Conservation (phyloP, 2,888 invertebrate genomes). For the Hypomecis punctinalis region DNA sequence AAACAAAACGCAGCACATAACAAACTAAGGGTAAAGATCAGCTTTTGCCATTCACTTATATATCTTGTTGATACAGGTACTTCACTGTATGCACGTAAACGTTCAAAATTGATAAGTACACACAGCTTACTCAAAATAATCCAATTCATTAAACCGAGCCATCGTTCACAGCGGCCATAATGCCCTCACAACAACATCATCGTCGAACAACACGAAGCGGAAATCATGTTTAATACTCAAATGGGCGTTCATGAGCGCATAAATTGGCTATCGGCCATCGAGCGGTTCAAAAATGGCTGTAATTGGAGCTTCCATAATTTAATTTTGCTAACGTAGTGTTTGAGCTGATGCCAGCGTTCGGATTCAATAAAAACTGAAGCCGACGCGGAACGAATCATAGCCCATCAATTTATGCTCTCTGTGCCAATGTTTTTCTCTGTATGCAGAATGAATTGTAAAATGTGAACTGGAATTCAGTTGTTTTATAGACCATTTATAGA, state of each 20-base stretch:
- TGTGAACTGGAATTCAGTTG: not conserved
- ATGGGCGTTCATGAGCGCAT: conserved; percentile 55
- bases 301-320: conserved; percentile 80
- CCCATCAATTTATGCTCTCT: conserved; percentile 58
- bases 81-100: not conserved
- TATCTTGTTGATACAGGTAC: too few relatives aligned
- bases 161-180: conserved; percentile 24
- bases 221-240: conserved; percentile 55
- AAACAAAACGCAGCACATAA: too few relatives aligned
- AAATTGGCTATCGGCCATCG: conserved; percentile 78
- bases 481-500: too few relatives aligned
- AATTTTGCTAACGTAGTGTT: conserved; percentile 80
- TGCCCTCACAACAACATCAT: conserved; percentile 34
- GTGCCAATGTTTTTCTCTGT: conserved; percentile 36
- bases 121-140: conserved; percentile 8
- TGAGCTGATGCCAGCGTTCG: conserved; percentile 77
- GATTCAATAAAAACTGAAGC: conserved; percentile 76
- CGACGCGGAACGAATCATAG: conserved; percentile 54
- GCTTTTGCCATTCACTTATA: too few relatives aligned
- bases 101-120: not conserved
- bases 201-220: conserved; percentile 41
- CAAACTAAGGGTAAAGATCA: too few relatives aligned
- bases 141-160: conserved; percentile 6
- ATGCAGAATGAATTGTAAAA: not conserved
- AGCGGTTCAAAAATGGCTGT: conserved; percentile 78